Base-by-base conservation (phyloP, 2,888 invertebrate genomes). In the Cantharis rustica region DNA sequence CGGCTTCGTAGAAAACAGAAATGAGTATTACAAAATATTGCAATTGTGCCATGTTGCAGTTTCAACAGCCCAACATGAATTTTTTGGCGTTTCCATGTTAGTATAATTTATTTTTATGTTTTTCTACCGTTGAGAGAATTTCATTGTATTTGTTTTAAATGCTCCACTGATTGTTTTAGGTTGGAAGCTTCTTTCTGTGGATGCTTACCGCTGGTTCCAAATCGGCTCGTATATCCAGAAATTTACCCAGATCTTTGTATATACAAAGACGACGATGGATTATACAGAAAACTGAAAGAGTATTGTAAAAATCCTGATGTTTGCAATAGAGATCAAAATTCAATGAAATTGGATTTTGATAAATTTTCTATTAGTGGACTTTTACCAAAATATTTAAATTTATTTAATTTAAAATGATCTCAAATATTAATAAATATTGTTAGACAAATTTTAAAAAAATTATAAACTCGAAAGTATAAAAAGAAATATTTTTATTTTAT, bases 31-130 rank as follows among this genome's bases (percentile, higher is more conserved):
- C 79, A 84, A 88, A 47, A 86, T 92, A 2, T 86, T 95, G 71
- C 82, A 87, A 13, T 83, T 87, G 0, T 90, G 91, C 15, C 93
- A 94, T 86, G 90, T 94, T 64, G 93, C 91, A 3, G 90, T 95
- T 26, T 94, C 94, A 0, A 94, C 94, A 7, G 93, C 94, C 1
- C 89, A 90, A 20, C 94, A 95, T 86, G 95, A 95, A 86, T 95
- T 94, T 86, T 95, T 93, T 86, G 95, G 94, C 31, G 93, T 94
- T 17, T 91, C 94, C 17, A 93, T 94, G 94, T 93, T 88, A 88
- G 90, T 88, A 72, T 10, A 47, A 26, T 31, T 15, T 9, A 23
- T 23, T 23, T 9, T 23, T 23, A 9, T n/a, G 23, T 23, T 23
- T 1, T 5, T 20, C 5, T 23, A 5, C 9, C 7, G 17, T 17